Conservation (phyloP, 2,113 vertebrate genomes). For the Acrocephalus arundinaceus region DNA sequence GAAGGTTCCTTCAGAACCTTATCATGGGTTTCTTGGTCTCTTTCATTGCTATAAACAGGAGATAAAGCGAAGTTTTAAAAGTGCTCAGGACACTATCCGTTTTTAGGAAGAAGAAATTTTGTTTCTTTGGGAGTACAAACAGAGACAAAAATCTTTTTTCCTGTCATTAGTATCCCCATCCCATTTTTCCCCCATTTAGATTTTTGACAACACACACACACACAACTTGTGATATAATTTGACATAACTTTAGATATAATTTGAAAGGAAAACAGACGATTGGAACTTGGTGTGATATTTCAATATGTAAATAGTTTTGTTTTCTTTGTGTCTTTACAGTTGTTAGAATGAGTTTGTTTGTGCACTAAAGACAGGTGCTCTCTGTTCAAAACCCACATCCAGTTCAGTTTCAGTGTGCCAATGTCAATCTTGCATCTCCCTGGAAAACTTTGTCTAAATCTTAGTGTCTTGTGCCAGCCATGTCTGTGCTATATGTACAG, state of each 20-base stretch:
- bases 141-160: background rate
- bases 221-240: background rate
- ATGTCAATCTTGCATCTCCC: background rate
- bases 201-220: background rate
- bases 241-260: background rate
- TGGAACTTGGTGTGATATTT: background rate
- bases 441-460: background rate
- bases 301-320: background rate
- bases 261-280: background rate
- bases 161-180: background rate
- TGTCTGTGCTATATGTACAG: background rate
- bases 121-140: background rate
- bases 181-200: background rate
- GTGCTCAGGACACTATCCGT: background rate
- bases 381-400: background rate
- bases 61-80: background rate
- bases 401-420: background rate
- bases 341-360: background rate
- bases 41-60: background rate
- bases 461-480: background rate
- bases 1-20: background rate
- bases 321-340: background rate
- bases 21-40: background rate
- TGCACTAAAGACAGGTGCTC: background rate
- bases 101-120: background rate